Evolutionary conservation across 2,888 invertebrate species (phyloP).

Genomic region (Eurytoma californica): DNA sequence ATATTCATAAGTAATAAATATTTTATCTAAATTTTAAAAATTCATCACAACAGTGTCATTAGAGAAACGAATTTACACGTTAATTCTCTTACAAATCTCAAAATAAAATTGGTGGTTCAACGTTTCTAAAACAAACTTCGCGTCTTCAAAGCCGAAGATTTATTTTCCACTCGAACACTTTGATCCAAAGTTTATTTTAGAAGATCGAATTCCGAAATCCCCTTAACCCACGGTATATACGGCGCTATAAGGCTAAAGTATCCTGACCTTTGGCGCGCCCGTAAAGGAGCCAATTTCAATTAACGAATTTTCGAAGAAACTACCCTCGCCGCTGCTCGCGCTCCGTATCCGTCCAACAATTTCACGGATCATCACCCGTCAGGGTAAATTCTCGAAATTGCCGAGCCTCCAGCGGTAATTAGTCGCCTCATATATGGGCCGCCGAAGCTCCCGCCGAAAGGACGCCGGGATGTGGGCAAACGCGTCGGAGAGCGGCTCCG

Average conservation of each 20-base stretch:
- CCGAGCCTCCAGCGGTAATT: conserved; percentile 48
- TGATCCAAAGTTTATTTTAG: too few species aligned
- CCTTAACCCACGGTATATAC: too few species aligned
- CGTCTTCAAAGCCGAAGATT: too few species aligned
- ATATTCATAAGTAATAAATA: too few species aligned
- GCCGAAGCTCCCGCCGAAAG: conserved; percentile 1
- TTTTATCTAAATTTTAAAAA: too few species aligned
- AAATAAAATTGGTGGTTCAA: too few species aligned
- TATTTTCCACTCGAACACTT: too few species aligned
- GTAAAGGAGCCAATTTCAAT: conserved; percentile 36
- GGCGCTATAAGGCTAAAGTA: not conserved
- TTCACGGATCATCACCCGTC: conserved; percentile 49
- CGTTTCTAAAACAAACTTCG: too few species aligned
- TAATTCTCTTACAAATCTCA: too few species aligned
- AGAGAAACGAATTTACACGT: too few species aligned
- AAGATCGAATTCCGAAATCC: not conserved
- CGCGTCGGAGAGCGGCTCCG: not conserved
- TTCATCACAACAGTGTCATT: too few species aligned
- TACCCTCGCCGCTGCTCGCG: not conserved
- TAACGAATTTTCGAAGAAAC: conserved; percentile 49
- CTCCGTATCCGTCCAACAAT: not conserved
- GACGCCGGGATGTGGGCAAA: not conserved
- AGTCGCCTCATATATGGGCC: conserved; percentile 34
- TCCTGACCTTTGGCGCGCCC: not conserved
- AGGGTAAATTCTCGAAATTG: conserved; percentile 51